A percentile compares a stretch with the other conserved stretches of the same genome.
phyloP scores from a whole-genome alignment of 1,140 invertebrate genomes.

The Pristionchus pacificus region DNA sequence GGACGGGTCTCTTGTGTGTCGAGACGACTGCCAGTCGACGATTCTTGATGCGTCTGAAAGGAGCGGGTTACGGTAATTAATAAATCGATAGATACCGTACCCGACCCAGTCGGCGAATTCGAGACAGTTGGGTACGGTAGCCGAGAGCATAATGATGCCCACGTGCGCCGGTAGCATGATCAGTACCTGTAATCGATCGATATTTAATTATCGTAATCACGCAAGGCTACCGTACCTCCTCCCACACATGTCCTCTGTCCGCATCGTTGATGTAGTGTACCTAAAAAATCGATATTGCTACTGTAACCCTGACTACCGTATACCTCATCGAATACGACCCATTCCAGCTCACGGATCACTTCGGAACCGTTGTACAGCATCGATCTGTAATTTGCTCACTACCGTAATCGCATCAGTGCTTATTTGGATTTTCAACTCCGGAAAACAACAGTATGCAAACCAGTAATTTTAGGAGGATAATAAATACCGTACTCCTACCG shows the following conservation, averaged over 20 bases:
- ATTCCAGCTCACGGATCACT: slow-evolving; percentile 88
- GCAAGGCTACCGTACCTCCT: slow-evolving; percentile 71
- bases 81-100: slow-evolving; percentile 51
- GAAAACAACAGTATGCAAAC: too few relatives aligned
- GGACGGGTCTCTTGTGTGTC: slow-evolving; percentile 86
- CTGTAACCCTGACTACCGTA: not conserved
- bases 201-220: not conserved
- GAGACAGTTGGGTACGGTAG: slow-evolving; percentile 92
- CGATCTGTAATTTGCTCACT: slow-evolving; percentile 62
- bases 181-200: slow-evolving; percentile 58
- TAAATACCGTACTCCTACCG: slow-evolving; percentile 8
- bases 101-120: slow-evolving; percentile 98
- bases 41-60: slow-evolving; percentile 71
- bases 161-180: slow-evolving; percentile 90
- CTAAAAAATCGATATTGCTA: not conserved
- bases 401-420: not conserved
- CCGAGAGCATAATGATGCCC: slow-evolving; percentile 91
- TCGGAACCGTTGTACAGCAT: slow-evolving; percentile 95
- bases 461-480: too few relatives aligned
- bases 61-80: slow-evolving; percentile 7
- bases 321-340: slow-evolving; percentile 96
- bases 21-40: slow-evolving; percentile 90
- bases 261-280: slow-evolving; percentile 96
- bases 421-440: too few relatives aligned
- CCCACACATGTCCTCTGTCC: slow-evolving; percentile 97